Evolutionary conservation across 2,797 vertebrate genomes (phyloP).

Genomic region (Capromys pilorides): DNA sequence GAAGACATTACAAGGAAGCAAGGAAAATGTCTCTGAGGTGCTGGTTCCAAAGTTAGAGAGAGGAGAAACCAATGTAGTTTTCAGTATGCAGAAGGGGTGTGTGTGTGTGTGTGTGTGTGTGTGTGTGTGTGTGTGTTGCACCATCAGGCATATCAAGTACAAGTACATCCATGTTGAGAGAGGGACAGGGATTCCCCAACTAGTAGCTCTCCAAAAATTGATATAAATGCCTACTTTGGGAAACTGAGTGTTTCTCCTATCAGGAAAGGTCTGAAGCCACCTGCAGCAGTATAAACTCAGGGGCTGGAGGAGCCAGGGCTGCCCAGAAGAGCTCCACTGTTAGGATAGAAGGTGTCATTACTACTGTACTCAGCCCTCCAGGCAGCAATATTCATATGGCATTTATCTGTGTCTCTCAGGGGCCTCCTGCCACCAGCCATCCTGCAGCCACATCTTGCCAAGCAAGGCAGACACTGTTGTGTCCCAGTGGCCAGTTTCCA

Average conservation of each 20-base stretch:
- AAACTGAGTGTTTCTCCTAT: neutral
- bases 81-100: no score
- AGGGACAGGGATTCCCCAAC: neutral
- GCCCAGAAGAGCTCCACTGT: neutral
- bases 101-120: accelerated
- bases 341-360: neutral
- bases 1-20: neutral
- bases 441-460: neutral
- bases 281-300: neutral
- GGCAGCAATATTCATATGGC: neutral
- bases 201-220: neutral
- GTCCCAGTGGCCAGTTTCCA: accelerated
- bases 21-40: neutral
- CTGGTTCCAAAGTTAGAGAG: neutral
- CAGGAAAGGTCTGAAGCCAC: neutral
- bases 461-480: accelerated
- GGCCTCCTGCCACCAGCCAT: neutral
- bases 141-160: neutral
- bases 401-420: neutral
- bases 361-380: neutral
- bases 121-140: neutral
- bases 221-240: neutral
- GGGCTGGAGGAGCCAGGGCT: neutral
- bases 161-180: neutral
- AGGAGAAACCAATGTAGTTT: neutral